Base-by-base conservation (phyloP, 1,140 invertebrate species). In the Conus ventricosus region DNA sequence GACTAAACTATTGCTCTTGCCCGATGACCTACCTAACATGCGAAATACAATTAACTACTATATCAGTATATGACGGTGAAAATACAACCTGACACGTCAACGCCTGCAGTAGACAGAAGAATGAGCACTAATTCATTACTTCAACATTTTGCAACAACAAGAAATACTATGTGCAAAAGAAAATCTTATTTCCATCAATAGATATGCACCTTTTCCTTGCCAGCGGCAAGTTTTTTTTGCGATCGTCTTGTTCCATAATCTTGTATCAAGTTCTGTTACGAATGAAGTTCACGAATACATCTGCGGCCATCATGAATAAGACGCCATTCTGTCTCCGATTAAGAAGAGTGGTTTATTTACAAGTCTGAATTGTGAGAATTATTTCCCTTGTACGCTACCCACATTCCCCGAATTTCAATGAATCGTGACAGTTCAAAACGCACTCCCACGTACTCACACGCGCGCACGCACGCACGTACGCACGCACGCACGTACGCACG, bases 161-260 rank as follows among this genome's bases (percentile, higher is more conserved):
- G 54, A 39, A 86, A 78, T 75, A 55, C 20, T 81, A 25, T 17
- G 20, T 17, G 20, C 13, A 54, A 39, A 53, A 11, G 0, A 4
- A 60, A 60, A 60, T 60, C 8, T 11, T 67, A 25, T 39, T 27
- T 53, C 53, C n/a, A 54, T 13, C 13, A 85, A 5, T 4, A 53
- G 20, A 88, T 17, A 25, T 78, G n/a, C 87, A 89, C 90, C 90
- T 90, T 90, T 39, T 90, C 90, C 80, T 89, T 90, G 60, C 90
- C 90, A 63, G 90, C 90, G 80, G 87, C 78, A 39, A 90, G 83
- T 88, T 90, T 90, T 89, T 88, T 82, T 85, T 88, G 20, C 90
- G 87, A 51, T 88, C 82, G 76, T 90, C 90, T 60, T 84, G 55
- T 63, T 84, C 82, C 82, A 84, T 84, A 63, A 27, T 23, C n/a